phyloP scores from a whole-genome alignment of 2,888 invertebrate species.

The Drosophila mercatorum region DNA sequence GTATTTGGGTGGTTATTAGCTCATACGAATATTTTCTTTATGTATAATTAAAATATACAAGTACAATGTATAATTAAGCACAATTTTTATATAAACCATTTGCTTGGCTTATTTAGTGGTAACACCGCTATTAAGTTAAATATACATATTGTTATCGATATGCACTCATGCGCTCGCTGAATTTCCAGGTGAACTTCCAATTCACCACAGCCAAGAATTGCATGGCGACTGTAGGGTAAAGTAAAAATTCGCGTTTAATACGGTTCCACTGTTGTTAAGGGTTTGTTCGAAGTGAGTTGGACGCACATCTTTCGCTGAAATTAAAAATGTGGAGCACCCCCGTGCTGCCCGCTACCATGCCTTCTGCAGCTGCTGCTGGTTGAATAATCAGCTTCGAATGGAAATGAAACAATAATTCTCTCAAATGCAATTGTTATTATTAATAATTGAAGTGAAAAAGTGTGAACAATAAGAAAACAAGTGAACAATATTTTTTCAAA shows the following conservation, averaged over 20 bases:
- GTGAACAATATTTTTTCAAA: conserved; percentile 54
- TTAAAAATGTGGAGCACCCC: conserved; percentile 52
- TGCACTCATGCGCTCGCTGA: conserved; percentile 40
- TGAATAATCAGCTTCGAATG: conserved; percentile 71
- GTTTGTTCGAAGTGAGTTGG: conserved; percentile 84
- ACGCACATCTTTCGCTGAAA: conserved; percentile 41
- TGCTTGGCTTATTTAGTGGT: background rate
- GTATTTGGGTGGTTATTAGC: background rate
- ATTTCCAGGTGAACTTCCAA: conserved; percentile 45
- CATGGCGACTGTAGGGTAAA: conserved; percentile 67
- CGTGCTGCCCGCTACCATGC: conserved; percentile 16
- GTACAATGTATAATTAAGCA: too few species aligned
- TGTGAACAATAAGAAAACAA: conserved; percentile 36
- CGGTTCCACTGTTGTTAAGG: conserved; percentile 84
- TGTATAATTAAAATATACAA: background rate
- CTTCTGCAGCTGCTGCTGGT: conserved; percentile 50
- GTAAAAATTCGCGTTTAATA: conserved; percentile 73
- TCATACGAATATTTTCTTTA: background rate
- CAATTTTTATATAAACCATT: too few species aligned
- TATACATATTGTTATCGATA: conserved; percentile 40
- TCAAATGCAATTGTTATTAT: conserved; percentile 23
- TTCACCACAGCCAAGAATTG: conserved; percentile 60
- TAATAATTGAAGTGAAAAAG: conserved; percentile 43
- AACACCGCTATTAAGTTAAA: conserved; percentile 7
- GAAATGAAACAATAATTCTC: conserved; percentile 31